Evolutionary conservation across 2,113 vertebrate genomes (phyloP).

Genomic region (Lanius collurio): DNA sequence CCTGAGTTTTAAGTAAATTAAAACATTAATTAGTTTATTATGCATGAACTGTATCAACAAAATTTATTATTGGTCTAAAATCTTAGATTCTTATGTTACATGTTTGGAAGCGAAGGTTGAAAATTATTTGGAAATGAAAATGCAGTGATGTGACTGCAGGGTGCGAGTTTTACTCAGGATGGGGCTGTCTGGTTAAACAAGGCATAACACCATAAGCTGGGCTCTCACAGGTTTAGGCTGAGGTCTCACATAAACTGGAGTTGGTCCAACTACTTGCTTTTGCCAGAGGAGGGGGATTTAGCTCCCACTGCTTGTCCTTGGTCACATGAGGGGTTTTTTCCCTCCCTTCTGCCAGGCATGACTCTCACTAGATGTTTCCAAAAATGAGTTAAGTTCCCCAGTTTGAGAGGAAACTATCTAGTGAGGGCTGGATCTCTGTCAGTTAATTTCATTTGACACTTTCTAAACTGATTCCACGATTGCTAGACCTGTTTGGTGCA

Average conservation of each 20-base stretch:
- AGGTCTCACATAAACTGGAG: accelerated
- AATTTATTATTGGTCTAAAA: not conserved
- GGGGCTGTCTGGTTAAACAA: not conserved
- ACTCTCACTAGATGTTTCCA: not conserved
- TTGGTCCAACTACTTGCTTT: not conserved
- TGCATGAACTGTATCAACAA: not conserved
- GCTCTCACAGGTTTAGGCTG: not conserved
- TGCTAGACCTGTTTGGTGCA: not conserved
- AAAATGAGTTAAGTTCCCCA: not conserved
- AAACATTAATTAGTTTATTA: not conserved
- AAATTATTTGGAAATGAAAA: not conserved
- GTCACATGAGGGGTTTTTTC: accelerated
- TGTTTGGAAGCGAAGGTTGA: not conserved
- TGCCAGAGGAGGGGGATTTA: not conserved
- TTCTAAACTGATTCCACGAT: not conserved
- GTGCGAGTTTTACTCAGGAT: not conserved
- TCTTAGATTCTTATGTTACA: not conserved
- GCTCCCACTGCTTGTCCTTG: not conserved
- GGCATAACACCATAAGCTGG: not conserved
- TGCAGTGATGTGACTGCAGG: accelerated
- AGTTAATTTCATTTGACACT: not conserved
- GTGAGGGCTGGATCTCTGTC: not conserved
- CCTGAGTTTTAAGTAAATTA: not conserved
- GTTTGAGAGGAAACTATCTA: not conserved
- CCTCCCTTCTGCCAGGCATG: not conserved